Evolutionary conservation across 2,113 vertebrate genomes (phyloP).

Genomic region (Origma solitaria): DNA sequence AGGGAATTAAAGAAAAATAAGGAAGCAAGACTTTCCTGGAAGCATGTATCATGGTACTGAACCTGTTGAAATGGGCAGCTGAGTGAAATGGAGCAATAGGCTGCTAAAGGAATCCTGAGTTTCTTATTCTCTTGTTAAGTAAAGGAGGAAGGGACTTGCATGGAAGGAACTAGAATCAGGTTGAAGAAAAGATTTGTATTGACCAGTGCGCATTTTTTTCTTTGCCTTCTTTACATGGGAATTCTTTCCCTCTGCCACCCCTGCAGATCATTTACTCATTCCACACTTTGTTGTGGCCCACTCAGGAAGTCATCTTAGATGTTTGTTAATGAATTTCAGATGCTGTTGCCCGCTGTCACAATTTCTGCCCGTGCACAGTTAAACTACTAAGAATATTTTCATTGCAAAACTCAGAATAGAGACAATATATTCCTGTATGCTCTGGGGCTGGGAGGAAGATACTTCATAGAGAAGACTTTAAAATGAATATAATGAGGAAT

Average conservation of each 20-base stretch:
- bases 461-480: neutral
- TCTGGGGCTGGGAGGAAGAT: neutral
- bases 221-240: neutral
- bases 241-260: neutral
- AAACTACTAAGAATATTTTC: neutral
- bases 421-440: neutral
- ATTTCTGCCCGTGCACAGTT: neutral
- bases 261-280: neutral
- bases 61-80: neutral
- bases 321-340: neutral
- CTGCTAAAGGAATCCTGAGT: neutral
- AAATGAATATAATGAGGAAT: neutral
- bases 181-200: neutral
- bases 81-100: neutral
- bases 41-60: neutral
- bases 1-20: neutral
- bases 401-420: neutral
- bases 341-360: neutral
- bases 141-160: neutral
- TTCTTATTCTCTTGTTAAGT: neutral
- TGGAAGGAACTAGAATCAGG: neutral
- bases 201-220: neutral
- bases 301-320: neutral
- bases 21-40: neutral
- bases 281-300: neutral